Percentiles rank a stretch among this genome's conserved stretches.
Conservation (phyloP, 2,113 vertebrate species). For the Albula glossodonta region DNA sequence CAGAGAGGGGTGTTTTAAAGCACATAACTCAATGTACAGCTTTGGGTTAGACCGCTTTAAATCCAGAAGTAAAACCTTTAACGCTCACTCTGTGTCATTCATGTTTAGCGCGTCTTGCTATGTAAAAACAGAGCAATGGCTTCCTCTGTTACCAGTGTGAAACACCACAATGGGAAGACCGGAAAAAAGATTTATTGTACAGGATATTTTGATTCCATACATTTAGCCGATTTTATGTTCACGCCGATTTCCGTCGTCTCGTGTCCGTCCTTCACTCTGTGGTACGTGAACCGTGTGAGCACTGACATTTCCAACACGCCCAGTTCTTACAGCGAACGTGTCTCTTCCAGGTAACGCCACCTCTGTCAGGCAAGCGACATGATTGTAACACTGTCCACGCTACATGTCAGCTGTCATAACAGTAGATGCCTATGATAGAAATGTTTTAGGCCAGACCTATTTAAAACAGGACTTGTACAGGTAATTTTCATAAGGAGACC, state of each 20-base stretch:
- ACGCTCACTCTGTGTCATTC: slow-evolving; percentile 70
- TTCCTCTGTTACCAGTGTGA: slow-evolving; percentile 35
- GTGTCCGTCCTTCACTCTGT: neutral
- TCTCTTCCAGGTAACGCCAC: neutral
- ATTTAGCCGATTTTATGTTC: neutral
- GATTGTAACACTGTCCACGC: slow-evolving; percentile 3
- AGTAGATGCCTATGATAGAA: slow-evolving; percentile 40
- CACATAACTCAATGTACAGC: slow-evolving; percentile 58
- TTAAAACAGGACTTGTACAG: slow-evolving; percentile 35
- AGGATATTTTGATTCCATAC: slow-evolving; percentile 9
- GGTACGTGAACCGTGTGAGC: neutral
- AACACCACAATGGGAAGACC: slow-evolving; percentile 36
- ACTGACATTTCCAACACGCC: neutral
- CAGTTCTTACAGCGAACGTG: neutral
- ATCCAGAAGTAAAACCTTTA: slow-evolving; percentile 61
- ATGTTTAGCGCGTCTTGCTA: slow-evolving; percentile 67
- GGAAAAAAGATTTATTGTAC: slow-evolving; percentile 20
- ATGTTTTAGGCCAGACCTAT: slow-evolving; percentile 42
- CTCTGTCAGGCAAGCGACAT: neutral
- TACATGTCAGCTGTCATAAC: slow-evolving; percentile 22
- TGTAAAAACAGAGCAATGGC: slow-evolving; percentile 59
- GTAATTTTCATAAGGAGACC: slow-evolving; percentile 48
- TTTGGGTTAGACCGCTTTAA: slow-evolving; percentile 70
- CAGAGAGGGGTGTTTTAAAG: slow-evolving; percentile 35
- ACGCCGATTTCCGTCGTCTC: neutral